phyloP scores from a whole-genome alignment of 1,140 invertebrate genomes.

The Araneus ventricosus region DNA sequence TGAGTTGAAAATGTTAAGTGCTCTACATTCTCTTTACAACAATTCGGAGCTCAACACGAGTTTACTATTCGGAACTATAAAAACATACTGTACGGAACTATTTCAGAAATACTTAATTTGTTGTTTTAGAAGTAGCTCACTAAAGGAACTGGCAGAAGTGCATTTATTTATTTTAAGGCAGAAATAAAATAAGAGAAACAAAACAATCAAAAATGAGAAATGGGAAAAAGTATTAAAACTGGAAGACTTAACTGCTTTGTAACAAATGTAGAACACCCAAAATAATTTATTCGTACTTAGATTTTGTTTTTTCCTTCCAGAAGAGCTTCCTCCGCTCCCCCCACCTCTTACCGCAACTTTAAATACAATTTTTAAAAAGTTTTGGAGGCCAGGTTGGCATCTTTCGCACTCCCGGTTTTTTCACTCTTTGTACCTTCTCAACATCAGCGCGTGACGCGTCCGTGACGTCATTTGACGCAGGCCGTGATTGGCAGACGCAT shows the following conservation, averaged over 20 bases:
- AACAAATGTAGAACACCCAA: constrained; percentile 51
- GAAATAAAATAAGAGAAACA: too few relatives aligned
- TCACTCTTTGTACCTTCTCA: constrained; percentile 19
- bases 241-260: constrained; percentile 33
- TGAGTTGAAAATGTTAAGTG: too few relatives aligned
- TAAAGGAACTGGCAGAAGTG: not conserved
- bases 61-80: too few relatives aligned
- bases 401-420: constrained; percentile 1
- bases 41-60: too few relatives aligned
- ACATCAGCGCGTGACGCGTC: constrained; percentile 44
- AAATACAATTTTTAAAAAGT: constrained; percentile 30
- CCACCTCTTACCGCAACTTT: constrained; percentile 39
- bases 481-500: constrained; percentile 60
- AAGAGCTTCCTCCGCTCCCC: not conserved
- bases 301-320: not conserved
- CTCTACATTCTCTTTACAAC: too few relatives aligned
- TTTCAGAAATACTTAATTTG: too few relatives aligned
- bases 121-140: too few relatives aligned
- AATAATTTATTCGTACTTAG: constrained; percentile 19
- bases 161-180: not conserved
- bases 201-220: not conserved
- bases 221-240: not conserved
- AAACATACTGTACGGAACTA: too few relatives aligned
- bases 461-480: constrained; percentile 62
- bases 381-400: constrained; percentile 15